Evolutionary conservation across 1,140 invertebrate genomes (phyloP).

Genomic region (Coenobita brevimanus): DNA sequence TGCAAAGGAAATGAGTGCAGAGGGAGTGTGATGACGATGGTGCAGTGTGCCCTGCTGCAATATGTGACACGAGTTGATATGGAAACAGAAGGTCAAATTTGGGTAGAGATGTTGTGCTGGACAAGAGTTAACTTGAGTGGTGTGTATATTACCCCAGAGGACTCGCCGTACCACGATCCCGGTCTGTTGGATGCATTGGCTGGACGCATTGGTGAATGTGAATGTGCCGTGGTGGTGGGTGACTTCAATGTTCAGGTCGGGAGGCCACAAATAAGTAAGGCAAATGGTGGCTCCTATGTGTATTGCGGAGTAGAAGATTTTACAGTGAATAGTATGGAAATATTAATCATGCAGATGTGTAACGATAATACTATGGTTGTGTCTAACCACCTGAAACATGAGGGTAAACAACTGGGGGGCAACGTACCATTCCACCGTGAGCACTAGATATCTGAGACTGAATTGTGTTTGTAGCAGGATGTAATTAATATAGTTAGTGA

Average conservation of each 20-base stretch:
- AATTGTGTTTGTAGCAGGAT: constrained; percentile 1
- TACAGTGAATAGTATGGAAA: no score
- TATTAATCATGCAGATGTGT: neutral
- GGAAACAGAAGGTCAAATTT: constrained; percentile 14
- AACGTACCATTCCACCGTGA: neutral
- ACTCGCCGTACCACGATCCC: neutral
- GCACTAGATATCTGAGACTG: neutral
- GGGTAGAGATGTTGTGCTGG: no score
- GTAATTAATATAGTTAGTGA: neutral
- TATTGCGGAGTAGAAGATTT: neutral
- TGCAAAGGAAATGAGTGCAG: neutral
- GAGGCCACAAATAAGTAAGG: neutral
- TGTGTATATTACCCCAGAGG: neutral
- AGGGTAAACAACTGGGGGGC: neutral
- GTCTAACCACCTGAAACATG: neutral
- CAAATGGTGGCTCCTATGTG: neutral
- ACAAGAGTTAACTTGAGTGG: neutral
- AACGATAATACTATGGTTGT: constrained; percentile 4
- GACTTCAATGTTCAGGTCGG: neutral
- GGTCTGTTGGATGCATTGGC: constrained; percentile 1
- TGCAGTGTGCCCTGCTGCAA: neutral
- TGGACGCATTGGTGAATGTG: neutral
- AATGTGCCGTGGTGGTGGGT: constrained; percentile 12
- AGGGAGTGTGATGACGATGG: neutral
- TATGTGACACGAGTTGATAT: constrained; percentile 10